phyloP scores from a whole-genome alignment of 1,140 invertebrate genomes.

The Trigoniulus corallinus region DNA sequence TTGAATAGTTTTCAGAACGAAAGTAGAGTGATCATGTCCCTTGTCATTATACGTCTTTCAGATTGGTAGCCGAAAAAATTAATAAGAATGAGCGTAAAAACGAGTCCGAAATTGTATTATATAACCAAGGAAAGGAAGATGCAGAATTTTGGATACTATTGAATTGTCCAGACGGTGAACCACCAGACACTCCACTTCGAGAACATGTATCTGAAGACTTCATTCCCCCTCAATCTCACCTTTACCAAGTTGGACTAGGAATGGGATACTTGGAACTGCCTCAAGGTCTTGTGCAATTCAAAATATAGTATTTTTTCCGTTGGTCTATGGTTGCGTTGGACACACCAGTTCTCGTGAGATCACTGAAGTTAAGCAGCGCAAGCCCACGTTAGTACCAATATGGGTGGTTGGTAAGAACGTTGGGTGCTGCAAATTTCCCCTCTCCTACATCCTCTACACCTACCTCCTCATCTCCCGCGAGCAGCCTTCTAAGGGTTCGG shows the following conservation, averaged over 20 bases:
- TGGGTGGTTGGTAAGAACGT: too few species aligned
- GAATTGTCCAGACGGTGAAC: constrained; percentile 26
- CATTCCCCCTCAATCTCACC: constrained; percentile 49
- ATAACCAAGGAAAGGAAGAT: constrained; percentile 63
- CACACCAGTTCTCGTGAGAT: too few species aligned
- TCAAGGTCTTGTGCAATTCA: constrained; percentile 51
- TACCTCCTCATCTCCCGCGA: too few species aligned
- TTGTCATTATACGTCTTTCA: too few species aligned
- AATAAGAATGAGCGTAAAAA: constrained; percentile 98
- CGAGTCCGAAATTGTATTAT: constrained; percentile 72
- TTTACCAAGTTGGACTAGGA: constrained; percentile 89
- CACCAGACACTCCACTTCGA: constrained; percentile 26
- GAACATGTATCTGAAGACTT: constrained; percentile 70
- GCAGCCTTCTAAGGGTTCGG: too few species aligned
- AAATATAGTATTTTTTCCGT: not conserved
- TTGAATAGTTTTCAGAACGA: not conserved
- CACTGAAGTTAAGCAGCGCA: too few species aligned
- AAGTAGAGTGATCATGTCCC: not conserved
- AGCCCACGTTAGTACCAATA: too few species aligned
- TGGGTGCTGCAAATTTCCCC: too few species aligned
- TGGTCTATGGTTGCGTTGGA: too few species aligned
- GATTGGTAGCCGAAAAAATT: constrained; percentile 92
- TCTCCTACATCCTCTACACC: too few species aligned
- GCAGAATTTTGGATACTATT: constrained; percentile 66
- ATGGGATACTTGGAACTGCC: constrained; percentile 98